Base-by-base conservation (phyloP, 64 coral and sea anemone species). In the Porites lutea region DNA sequence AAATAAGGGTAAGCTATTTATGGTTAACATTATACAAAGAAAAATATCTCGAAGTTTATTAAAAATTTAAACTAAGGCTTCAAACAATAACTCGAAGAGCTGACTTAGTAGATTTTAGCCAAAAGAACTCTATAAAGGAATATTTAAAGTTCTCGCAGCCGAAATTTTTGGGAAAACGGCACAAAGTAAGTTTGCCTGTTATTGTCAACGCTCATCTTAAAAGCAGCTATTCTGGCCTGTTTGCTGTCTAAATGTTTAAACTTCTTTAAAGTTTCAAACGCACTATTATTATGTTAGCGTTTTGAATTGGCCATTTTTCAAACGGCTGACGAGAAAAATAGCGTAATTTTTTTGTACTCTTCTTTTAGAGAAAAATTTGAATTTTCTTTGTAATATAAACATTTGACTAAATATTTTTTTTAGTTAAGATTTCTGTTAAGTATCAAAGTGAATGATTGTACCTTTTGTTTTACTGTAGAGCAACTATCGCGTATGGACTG, bases 401-500 rank as follows among this genome's bases (percentile, higher is more conserved):
- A 12, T 57, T 12, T 7, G 12, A 12, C 12, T 57, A 57, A 1
- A 57, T 9, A 9, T 57, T 57, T 9, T 57, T 57, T 9, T 12
- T 12, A 57, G 54, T 57, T 7, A 7, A 57, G 12, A 57, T 12
- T 9, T 4, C 13, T 19, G 18, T 65, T 2, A 65, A 65, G 62
- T 4, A 4, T 12, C 18, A 5, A 13, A 16, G 27, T 37, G 13
- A 21, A 21, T 78, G 5, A 9, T n/a, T 6, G 50, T 68, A 49
- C 13, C 53, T 23, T 84, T 64, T 16, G 19, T 63, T 20, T 18
- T 27, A 57, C 59, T 46, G 11, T 4, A 84, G 81, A 84, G 81
- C 81, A 84, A 84, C 81, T 52, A 84, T 48, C 81, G 47, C n/a
- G 59, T 13, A 84, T 84, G 81, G 59, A 84, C n/a, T 45, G 61